Conservation (phyloP, 2,797 vertebrate species). For the Phyllotis vaccarum region DNA sequence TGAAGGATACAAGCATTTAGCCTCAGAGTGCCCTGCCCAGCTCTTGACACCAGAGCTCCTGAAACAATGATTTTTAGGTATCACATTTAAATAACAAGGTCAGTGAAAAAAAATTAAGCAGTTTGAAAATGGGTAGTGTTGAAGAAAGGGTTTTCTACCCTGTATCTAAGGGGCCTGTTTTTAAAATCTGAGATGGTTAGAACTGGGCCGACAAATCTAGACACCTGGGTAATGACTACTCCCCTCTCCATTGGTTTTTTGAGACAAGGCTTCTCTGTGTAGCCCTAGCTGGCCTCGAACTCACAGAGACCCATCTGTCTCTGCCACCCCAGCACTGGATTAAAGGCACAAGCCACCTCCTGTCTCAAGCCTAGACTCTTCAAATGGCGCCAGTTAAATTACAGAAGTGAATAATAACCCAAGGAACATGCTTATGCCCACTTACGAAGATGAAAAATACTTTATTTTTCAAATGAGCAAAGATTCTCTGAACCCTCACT, state of each 20-base stretch:
- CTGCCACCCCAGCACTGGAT: neutral
- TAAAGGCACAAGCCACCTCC: neutral
- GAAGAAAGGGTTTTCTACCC: conserved; percentile 36
- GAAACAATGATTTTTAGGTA: conserved; percentile 4
- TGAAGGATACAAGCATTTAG: neutral
- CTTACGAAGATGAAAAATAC: conserved; percentile 19
- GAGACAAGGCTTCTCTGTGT: neutral
- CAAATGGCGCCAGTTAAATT: conserved; percentile 51
- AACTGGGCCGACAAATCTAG: conserved; percentile 40
- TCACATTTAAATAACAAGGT: conserved; percentile 44
- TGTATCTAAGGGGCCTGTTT: neutral
- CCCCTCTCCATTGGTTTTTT: neutral
- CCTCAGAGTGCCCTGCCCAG: neutral
- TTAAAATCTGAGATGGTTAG: conserved; percentile 40
- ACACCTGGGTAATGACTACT: neutral
- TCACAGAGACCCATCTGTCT: neutral
- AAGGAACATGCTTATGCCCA: neutral
- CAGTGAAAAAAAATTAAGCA: conserved; percentile 43
- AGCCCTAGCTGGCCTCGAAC: neutral
- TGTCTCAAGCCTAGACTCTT: neutral
- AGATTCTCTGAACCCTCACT: conserved; percentile 8
- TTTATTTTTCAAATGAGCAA: conserved; percentile 7
- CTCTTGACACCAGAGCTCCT: too few species aligned
- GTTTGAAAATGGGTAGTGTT: conserved; percentile 20
- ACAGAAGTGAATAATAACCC: conserved; percentile 19